These are phyloP conservation scores for Pollachius pollachius DNA, from an alignment of 2,113 vertebrate species.

Conservation along the genomic window DNA sequence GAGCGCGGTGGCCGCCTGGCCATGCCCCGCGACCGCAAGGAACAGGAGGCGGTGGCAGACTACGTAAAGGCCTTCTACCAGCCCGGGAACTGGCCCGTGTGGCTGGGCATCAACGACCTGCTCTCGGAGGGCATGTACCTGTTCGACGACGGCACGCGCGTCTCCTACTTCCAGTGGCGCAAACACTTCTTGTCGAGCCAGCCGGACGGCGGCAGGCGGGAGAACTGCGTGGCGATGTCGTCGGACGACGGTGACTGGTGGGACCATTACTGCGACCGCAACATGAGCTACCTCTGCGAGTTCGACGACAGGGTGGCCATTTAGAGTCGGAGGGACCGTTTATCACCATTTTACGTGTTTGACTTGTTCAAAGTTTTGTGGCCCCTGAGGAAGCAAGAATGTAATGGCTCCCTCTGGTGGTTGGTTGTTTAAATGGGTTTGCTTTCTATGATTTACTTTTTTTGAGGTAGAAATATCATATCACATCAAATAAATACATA, in stretches of 20 bases:
- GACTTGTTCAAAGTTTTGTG: too few relatives aligned
- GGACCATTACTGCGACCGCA: conserved; percentile 87
- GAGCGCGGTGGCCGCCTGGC: conserved; percentile 82
- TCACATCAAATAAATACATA: too few relatives aligned
- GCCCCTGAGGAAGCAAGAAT: too few relatives aligned
- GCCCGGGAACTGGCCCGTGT: conserved; percentile 87
- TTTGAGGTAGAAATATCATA: too few relatives aligned
- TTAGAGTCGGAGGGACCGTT: conserved; percentile 17
- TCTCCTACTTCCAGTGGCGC: conserved; percentile 87
- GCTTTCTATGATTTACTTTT: too few relatives aligned
- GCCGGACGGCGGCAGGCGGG: conserved; percentile 82
- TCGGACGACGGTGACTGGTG: conserved; percentile 91
- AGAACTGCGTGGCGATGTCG: conserved; percentile 89
- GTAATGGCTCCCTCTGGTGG: too few relatives aligned
- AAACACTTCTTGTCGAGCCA: conserved; percentile 83
- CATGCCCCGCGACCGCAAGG: conserved; percentile 79
- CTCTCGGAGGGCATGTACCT: conserved; percentile 82
- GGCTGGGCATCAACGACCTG: conserved; percentile 86
- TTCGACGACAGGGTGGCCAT: conserved; percentile 73
- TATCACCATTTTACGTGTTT: too few relatives aligned
- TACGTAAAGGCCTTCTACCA: conserved; percentile 80
- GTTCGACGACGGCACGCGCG: conserved; percentile 81
- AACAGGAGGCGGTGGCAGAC: conserved; percentile 78
- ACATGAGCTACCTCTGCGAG: conserved; percentile 87
- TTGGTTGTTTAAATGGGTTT: too few relatives aligned